These are phyloP conservation scores for Notothenia coriiceps DNA, from an alignment of 2,113 vertebrate species.

Conservation along the genomic window DNA sequence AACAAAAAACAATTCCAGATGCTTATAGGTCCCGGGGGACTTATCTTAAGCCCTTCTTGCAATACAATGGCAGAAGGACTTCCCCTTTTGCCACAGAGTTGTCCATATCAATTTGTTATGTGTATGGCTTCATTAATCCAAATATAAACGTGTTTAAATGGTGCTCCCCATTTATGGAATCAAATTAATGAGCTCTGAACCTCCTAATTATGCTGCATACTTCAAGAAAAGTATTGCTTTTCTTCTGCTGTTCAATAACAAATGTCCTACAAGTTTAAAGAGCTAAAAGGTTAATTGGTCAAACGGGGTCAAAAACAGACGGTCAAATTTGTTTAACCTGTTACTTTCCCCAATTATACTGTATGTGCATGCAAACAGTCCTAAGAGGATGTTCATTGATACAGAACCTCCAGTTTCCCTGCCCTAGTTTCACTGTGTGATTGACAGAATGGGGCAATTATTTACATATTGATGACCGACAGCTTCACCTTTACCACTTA, in stretches of 20 bases:
- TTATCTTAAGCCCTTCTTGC: no score
- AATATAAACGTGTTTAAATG: neutral
- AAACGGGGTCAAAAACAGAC: conserved; percentile 1
- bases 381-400: conserved; percentile 46
- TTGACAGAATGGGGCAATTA: conserved; percentile 79
- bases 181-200: neutral
- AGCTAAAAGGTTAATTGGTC: neutral
- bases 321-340: conserved; percentile 17
- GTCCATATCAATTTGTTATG: neutral
- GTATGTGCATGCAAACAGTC: conserved; percentile 39
- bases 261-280: neutral
- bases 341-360: conserved; percentile 9
- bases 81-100: neutral
- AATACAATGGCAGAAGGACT: no score
- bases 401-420: conserved; percentile 31
- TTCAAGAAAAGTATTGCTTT: neutral
- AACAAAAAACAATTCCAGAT: no score
- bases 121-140: neutral
- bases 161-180: neutral
- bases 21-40: no score
- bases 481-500: conserved; percentile 63
- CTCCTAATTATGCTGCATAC: neutral
- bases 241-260: neutral
- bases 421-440: conserved; percentile 74
- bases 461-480: conserved; percentile 81